Evolutionary conservation across 2,797 vertebrate genomes (phyloP), one percentile per base, ranked within the genome.

Genomic region (Pampus argenteus): DNA sequence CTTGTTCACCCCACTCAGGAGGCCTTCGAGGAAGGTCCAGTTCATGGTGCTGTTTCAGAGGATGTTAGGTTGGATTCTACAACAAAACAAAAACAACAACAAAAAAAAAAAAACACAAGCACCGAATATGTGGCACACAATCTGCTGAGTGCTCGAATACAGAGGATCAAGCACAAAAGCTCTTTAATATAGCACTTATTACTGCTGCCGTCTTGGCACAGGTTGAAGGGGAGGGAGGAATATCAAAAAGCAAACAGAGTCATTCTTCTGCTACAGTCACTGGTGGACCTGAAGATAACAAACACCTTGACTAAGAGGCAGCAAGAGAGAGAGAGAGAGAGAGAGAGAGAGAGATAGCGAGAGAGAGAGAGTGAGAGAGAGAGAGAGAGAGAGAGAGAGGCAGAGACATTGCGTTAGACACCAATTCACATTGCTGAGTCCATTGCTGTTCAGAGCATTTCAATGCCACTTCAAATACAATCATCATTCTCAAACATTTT

Each of bases 1-100:
- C 45, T 96, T 96, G 92, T 98, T 97, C 62, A 96, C 95, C 0
- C 95, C 96, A 0, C 90, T 96, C 38, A 98, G 93, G 76, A 98
- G 94, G 17, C 90, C 93, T 85, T 98, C 93, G 0, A 98, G 95
- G 61, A 93, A 81, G 1, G 81, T 87, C 97, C 96, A 98, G 89
- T 96, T 97, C 96, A 98, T 98, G 71, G 11, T 63, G 74, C 14
- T 20, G 22, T 54, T 28, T 76, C 26, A 73, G 55, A 22, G 40
- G 40, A 44, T 54, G 38, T 56, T 0, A 48, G 56, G 22, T 15
- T 22, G 50, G 57, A 76, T 15, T 18, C n/a, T 22, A 8, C 6
- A 59, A 48, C 7, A 59, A 54, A 40, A n/a, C n/a, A 28, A n/a
- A n/a, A n/a, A n/a, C n/a, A n/a, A n/a, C n/a, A n/a, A n/a, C n/a